These are phyloP conservation scores for Serripes groenlandicus DNA, from an alignment of 2,888 invertebrate species.

Conservation along the genomic window DNA sequence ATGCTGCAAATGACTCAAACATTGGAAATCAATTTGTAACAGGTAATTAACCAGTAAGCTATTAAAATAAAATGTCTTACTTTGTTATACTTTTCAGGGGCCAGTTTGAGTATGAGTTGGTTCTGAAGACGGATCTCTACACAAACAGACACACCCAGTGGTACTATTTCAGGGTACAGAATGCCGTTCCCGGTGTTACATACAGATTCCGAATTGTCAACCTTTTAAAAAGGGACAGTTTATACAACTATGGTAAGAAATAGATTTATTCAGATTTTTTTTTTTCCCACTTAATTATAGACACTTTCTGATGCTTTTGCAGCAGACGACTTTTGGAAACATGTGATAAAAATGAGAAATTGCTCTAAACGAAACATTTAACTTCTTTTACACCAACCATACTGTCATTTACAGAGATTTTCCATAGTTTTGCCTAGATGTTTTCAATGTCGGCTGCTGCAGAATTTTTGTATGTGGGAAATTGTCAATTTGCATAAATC, in stretches of 20 bases:
- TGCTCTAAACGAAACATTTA: too few relatives aligned
- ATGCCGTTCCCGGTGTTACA: conserved; percentile 81
- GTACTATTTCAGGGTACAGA: conserved; percentile 86
- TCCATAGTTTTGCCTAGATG: too few relatives aligned
- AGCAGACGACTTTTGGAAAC: too few relatives aligned
- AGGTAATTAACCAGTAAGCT: neutral
- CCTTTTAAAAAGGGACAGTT: conserved; percentile 84
- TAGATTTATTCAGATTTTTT: too few relatives aligned
- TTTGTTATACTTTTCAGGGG: conserved; percentile 79
- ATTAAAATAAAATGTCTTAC: neutral
- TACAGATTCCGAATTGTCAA: conserved; percentile 86
- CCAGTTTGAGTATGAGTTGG: conserved; percentile 86
- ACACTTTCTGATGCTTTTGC: too few relatives aligned
- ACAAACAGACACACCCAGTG: conserved; percentile 86
- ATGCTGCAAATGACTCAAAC: neutral
- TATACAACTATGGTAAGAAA: conserved; percentile 86
- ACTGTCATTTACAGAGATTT: too few relatives aligned
- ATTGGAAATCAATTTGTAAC: neutral
- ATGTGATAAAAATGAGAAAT: too few relatives aligned
- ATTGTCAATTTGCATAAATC: too few relatives aligned
- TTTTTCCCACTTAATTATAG: too few relatives aligned
- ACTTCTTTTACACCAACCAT: too few relatives aligned
- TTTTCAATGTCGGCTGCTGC: too few relatives aligned
- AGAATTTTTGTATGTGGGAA: too few relatives aligned
- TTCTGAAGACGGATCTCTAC: conserved; percentile 86